Evolutionary conservation across 2,888 invertebrate species (phyloP).

Genomic region (Andrena haemorrhoa): DNA sequence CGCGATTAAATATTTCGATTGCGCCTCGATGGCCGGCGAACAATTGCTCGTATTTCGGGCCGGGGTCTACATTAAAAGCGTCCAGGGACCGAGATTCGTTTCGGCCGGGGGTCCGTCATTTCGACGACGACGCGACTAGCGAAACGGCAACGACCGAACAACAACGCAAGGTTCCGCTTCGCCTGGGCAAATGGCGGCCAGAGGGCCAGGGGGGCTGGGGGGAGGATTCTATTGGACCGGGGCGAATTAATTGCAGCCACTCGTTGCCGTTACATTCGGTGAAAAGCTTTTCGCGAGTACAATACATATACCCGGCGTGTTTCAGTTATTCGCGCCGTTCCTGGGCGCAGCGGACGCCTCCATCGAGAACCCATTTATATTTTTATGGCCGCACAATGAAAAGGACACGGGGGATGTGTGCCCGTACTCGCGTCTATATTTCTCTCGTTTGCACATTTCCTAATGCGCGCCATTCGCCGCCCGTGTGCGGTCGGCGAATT

Average conservation of each 20-base stretch:
- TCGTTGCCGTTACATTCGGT: slow-evolving; percentile 39
- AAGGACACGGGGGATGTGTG: not conserved
- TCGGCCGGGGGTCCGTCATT: not conserved
- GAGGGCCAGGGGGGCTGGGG: not conserved
- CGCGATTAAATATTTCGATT: slow-evolving; percentile 14
- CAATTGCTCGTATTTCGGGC: slow-evolving; percentile 2
- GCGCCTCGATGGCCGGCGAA: not conserved
- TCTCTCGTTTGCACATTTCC: slow-evolving; percentile 30
- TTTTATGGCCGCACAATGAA: slow-evolving; percentile 11
- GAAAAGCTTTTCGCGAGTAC: slow-evolving; percentile 44
- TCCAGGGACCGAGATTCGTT: not conserved
- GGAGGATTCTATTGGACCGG: slow-evolving; percentile 25
- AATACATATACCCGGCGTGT: slow-evolving; percentile 34
- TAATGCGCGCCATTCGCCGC: slow-evolving; percentile 10
- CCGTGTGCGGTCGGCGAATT: slow-evolving; percentile 36
- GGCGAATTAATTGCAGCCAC: slow-evolving; percentile 52
- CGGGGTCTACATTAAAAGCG: not conserved
- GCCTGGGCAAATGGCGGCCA: not conserved
- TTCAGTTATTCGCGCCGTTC: slow-evolving; percentile 41
- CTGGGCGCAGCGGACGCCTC: slow-evolving; percentile 11
- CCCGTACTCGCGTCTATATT: not conserved
- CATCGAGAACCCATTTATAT: slow-evolving; percentile 45
- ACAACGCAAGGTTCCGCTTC: slow-evolving; percentile 18
- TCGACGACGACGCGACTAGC: not conserved
- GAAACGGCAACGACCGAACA: not conserved